A percentile compares a stretch with the other conserved stretches of the same genome.
Conservation (phyloP, 2,888 invertebrate species). For the Mythimna albipuncta region DNA sequence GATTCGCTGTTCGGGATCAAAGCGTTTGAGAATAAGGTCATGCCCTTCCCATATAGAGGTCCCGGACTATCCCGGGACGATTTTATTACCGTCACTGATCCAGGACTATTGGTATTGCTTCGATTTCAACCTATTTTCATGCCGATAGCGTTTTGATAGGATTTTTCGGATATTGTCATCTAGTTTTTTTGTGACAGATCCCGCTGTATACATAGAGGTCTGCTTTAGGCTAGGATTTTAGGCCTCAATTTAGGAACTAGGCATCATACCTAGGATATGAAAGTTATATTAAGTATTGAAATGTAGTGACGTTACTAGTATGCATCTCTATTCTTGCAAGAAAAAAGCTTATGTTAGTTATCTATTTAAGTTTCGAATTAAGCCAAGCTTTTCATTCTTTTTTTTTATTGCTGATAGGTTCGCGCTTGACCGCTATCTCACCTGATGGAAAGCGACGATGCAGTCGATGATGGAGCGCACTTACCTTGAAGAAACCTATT, state of each 20-base stretch:
- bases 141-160: constrained; percentile 40
- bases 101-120: constrained; percentile 51
- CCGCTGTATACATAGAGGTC: neutral
- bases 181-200: constrained; percentile 37
- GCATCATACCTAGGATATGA: neutral
- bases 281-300: neutral
- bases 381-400: too few species aligned
- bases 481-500: too few species aligned
- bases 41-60: constrained; percentile 55
- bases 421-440: too few species aligned
- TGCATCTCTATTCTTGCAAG: too few species aligned
- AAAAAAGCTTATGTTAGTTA: too few species aligned
- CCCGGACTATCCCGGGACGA: constrained; percentile 52
- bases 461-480: too few species aligned
- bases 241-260: neutral
- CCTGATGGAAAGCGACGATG: too few species aligned
- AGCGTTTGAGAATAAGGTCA: constrained; percentile 64
- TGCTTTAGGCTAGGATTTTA: neutral
- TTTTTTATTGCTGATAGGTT: too few species aligned
- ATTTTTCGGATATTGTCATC: constrained; percentile 50
- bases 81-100: constrained; percentile 63
- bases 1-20: constrained; percentile 64
- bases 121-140: constrained; percentile 55
- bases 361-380: too few species aligned
- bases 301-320: neutral